These are phyloP conservation scores for Didymodactylos carnosus DNA, from an alignment of 2,888 invertebrate species.

Conservation along the genomic window DNA sequence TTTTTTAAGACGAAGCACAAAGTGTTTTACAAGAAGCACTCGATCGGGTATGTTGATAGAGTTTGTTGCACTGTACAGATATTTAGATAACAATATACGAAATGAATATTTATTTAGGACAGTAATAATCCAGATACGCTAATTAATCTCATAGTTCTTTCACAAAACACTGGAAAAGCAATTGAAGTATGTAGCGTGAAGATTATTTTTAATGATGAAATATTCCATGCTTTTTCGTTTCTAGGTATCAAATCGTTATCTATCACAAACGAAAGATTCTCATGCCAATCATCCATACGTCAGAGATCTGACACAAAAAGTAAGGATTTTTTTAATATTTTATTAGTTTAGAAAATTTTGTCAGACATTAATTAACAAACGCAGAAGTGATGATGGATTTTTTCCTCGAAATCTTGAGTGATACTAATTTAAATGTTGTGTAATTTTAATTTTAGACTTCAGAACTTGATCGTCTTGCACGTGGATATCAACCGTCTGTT, in stretches of 20 bases:
- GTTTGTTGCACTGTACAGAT: too few species aligned
- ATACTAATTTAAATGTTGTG: too few species aligned
- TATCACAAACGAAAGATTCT: conserved; percentile 73
- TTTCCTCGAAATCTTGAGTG: too few species aligned
- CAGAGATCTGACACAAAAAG: conserved; percentile 60
- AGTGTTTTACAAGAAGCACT: conserved; percentile 66
- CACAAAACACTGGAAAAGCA: conserved; percentile 65
- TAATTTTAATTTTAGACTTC: neutral
- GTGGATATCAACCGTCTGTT: neutral
- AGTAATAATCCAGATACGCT: conserved; percentile 79
- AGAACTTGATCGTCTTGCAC: neutral
- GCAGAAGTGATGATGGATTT: too few species aligned
- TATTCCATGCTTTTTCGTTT: too few species aligned
- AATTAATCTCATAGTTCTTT: conserved; percentile 69
- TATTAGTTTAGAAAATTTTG: neutral
- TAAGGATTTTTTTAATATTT: conserved; percentile 15
- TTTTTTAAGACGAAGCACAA: conserved; percentile 84
- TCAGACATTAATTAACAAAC: too few species aligned
- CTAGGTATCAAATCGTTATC: conserved; percentile 60
- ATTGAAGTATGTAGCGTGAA: too few species aligned
- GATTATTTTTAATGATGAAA: too few species aligned
- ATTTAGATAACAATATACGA: too few species aligned
- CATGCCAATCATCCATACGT: conserved; percentile 71
- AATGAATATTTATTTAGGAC: conserved; percentile 40
- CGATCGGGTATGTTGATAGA: conserved; percentile 42